Base-by-base conservation (phyloP, 2,888 invertebrate genomes). In the Hoplodrina blanda region DNA sequence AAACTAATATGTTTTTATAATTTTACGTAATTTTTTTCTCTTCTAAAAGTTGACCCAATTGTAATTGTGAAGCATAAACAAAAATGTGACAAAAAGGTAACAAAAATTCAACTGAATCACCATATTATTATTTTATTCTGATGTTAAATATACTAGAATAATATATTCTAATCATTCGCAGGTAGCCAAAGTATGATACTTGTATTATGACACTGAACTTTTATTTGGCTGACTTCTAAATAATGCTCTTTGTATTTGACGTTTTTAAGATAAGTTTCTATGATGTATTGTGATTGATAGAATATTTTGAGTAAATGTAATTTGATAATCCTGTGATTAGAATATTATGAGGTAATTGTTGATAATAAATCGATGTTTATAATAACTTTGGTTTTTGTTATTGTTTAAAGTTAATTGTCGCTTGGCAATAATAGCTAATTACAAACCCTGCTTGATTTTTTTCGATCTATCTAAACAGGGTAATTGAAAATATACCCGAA, bases 291-390 rank as follows among this genome's bases (percentile, higher is more conserved):
- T 87, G 83, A 86, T 87, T 85, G 73, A 85, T 88, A 87, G 77
- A 79, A 81, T 87, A 84, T 89, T 88, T 89, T 85, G 85, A 88
- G 80, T 80, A 44, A 81, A 89, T 89, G 89, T 91, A 90, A 90
- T 92, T 91, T 91, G 86, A 91, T 93, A 90, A 79, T 88, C 87
- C 91, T 92, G 93, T 93, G 92, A 93, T 92, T 93, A 91, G 88
- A 89, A 86, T 88, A 85, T 89, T 89, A 91, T 86, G 81, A 83
- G 87, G 89, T 90, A 90, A 90, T 91, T 93, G 92, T 94, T 94
- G 84, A 89, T 87, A 92, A 92, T 91, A 92, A 93, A 90, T 90
- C 85, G 79, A 89, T 89, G 87, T 90, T 91, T 90, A 88, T 87
- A 85, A 83, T 78, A 84, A 41, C 53, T 62, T 56, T 19, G 6